Percentiles rank a stretch among this genome's conserved stretches.
Evolutionary conservation across 2,888 invertebrate species (phyloP).

Genomic region (Eudasyphora cyanicolor): DNA sequence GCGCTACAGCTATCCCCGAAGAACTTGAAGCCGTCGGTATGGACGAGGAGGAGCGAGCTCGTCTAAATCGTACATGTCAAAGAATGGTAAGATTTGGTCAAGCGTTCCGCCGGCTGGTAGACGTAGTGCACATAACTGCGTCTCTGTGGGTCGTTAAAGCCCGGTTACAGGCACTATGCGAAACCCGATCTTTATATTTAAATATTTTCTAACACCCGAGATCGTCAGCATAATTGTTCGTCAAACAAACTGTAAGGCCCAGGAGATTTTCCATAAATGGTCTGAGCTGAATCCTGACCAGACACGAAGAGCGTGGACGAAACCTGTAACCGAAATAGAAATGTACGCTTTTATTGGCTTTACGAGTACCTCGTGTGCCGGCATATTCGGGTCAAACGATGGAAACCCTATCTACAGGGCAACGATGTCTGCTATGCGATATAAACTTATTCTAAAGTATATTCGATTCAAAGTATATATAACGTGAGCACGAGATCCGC

Average conservation of each 20-base stretch:
- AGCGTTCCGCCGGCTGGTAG: not conserved
- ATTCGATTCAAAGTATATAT: constrained; percentile 51
- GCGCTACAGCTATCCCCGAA: constrained; percentile 18
- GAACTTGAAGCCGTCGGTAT: constrained; percentile 6
- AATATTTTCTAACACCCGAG: constrained; percentile 24
- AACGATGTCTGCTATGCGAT: constrained; percentile 4
- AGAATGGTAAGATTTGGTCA: constrained; percentile 11
- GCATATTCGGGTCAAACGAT: constrained; percentile 40
- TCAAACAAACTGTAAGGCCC: constrained; percentile 30
- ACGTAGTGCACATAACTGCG: constrained; percentile 3
- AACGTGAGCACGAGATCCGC: not conserved
- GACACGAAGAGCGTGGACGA: constrained; percentile 9
- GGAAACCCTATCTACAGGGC: constrained; percentile 43
- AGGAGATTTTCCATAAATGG: constrained; percentile 19
- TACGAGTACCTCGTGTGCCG: constrained; percentile 35
- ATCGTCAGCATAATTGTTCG: constrained; percentile 39
- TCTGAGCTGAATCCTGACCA: constrained; percentile 4
- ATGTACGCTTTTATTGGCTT: no score
- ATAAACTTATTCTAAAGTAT: constrained; percentile 20
- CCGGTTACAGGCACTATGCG: constrained; percentile 29
- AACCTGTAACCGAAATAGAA: constrained; percentile 34
- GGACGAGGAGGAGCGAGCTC: constrained; percentile 10
- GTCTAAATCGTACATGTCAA: constrained; percentile 14
- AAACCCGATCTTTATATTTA: constrained; percentile 37
- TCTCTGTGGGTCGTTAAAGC: not conserved